Evolutionary conservation across 2,113 vertebrate genomes (phyloP), one percentile per base, ranked within the genome.

Genomic region (Ceratotherium simum): DNA sequence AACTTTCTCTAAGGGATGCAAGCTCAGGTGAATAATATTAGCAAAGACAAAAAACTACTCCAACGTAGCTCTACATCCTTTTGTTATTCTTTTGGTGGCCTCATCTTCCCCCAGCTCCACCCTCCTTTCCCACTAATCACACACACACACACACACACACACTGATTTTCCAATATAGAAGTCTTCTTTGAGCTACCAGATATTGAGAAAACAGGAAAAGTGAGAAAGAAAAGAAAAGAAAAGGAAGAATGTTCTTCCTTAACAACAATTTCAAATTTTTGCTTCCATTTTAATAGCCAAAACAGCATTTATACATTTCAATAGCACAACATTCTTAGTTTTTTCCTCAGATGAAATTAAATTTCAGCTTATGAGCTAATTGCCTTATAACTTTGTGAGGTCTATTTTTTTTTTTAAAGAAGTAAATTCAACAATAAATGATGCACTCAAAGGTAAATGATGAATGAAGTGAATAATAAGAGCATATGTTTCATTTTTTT

Each of bases 301-400:
- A 80, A 46, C 21, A 82, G 42, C 48, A 95, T 79, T 70, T 79
- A 48, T 5, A 88, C 6, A 76, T 94, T 84, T 90, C 48, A 73
- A 48, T 29, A 54, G 33, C 18, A 7, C 27, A 65, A 54, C 14
- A 82, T 6, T 62, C 72, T 76, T 87, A 7, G 1, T 14, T 16
- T 83, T 82, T 86, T 81, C 42, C 85, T 93, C 54, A 83, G 73
- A 17, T 27, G 11, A 91, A 95, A 85, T 75, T 81, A 36, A 93
- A 83, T 91, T 93, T 89, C 60, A 94, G n/a, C 69, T 94, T 83
- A 60, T 56, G 83, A 95, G 56, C 31, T 60, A 94, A 92, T 92
- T 92, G 46, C 36, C 64, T 92, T 90, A 39, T 65, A 84, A 94
- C 33, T 88, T 58, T 48, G 12, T 82, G 51, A 88, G n/a, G 31